Evolutionary conservation across 1,140 invertebrate species (phyloP), one percentile per base, ranked within the genome.

Genomic region (Hylyphantes graminicola): DNA sequence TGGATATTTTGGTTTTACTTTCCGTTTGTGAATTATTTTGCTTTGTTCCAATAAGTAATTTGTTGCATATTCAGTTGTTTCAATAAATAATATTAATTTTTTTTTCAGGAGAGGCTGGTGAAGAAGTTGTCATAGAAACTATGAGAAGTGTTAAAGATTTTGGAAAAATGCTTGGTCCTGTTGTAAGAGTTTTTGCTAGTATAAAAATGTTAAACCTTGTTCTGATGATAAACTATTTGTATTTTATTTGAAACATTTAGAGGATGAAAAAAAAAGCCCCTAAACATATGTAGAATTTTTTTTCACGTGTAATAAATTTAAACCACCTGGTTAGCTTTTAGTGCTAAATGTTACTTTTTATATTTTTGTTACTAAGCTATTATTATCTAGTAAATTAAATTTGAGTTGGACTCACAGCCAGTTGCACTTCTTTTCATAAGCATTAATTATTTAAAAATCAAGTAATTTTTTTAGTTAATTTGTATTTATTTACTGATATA

Each of bases 91-190:
- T 7, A 61, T 61, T 61, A 61, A 61, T n/a, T n/a, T 61, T 61
- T 61, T 61, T n/a, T 61, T 61, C 7, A 11, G 15, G 7, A 61
- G 74, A 86, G 59, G 87, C 88, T 68, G 87, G 88, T 75, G 86
- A 87, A 85, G 57, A 86, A n/a, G 65, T 76, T 12, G 21, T 86
- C 13, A 19, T 57, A 12, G 65, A 85, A 65, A 50, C 74, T 4
- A 35, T 86, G 21, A 51, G 68, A 87, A 61, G 4, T 48, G 61
- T 81, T 70, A 93, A 93, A 85, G 93, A 96, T 89, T 94, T 91
- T 0, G 88, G 93, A 7, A 93, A 93, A 89, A 95, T 95, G 93
- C 93, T 93, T 65, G 95, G 94, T n/a, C 93, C 94, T 9, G 94
- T 95, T 88, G 94, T 94, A 88, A 91, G 91, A 90, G 50, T 15